Base-by-base conservation (phyloP, 2,888 invertebrate genomes). In the Leptothorax acervorum region DNA sequence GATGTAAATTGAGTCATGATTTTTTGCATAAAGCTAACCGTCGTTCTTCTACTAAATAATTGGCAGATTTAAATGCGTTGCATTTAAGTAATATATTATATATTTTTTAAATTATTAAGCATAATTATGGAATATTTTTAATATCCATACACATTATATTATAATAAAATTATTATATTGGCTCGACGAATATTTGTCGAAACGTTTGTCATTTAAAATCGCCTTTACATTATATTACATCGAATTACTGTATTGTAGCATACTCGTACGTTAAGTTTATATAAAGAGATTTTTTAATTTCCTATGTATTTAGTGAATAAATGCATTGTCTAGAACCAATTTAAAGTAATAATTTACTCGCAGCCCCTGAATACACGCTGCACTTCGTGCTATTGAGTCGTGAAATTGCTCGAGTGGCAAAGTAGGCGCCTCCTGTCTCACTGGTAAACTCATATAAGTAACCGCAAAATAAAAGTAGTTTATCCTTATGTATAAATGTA, bases 331-430 rank as follows among this genome's bases (percentile, higher is more conserved):
- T 53, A 12, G 6, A 8, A 28, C 3, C 8, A 23, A 28, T 31
- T 48, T 28, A 6, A 51, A 23, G 23, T 35, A 68, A 5, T 35
- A 68, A 5, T 12, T 42, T 23, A 4, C n/a, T 6, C 23, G 28
- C 11, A 48, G 39, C 88, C 75, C 88, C 88, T 88, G 85, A 74
- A 88, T 83, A 73, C 82, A 23, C 60, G 79, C 79, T 88, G 84
- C 83, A 87, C 87, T 79, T 82, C 76, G 51, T 23, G 28, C 87
- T 12, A 63, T 57, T 78, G 75, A 82, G 88, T 66, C 55, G 31
- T 28, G 35, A 85, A 87, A 87, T 87, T 84, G 88, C 87, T 68
- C 65, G 66, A 51, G 62, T 55, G 57, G 23, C 12, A 66, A 83
- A 23, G 5, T 66, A 81, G 71, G 82, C 84, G 66, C 6, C 28